Percentiles rank a stretch among this genome's conserved stretches.
phyloP scores from a whole-genome alignment of 2,888 invertebrate species.

The Maniola hyperantus region DNA sequence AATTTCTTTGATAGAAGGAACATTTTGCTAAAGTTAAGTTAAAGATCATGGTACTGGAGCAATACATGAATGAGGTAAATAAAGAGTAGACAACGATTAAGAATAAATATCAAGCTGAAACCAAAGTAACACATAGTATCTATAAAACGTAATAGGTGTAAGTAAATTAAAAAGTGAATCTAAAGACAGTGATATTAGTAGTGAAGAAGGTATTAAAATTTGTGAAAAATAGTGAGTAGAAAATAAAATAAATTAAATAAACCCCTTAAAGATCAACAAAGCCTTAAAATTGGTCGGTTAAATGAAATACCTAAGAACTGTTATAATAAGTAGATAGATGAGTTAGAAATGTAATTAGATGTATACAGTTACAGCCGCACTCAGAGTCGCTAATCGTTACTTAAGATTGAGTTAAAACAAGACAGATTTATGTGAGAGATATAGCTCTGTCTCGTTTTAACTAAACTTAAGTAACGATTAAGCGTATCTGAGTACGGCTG shows the following conservation, averaged over 20 bases:
- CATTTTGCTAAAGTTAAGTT: background rate
- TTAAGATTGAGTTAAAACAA: no score
- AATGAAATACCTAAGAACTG: no score
- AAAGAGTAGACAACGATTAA: background rate
- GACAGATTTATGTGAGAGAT: no score
- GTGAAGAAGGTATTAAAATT: background rate
- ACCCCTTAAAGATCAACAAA: background rate
- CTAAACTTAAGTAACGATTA: no score
- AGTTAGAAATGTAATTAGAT: no score
- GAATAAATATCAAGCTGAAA: constrained; percentile 16
- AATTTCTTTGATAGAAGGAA: background rate
- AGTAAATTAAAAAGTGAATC: background rate
- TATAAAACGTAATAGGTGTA: background rate
- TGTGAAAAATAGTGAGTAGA: background rate
- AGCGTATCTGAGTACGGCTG: no score
- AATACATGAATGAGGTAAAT: background rate
- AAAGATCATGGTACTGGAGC: background rate
- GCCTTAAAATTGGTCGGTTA: background rate
- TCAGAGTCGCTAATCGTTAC: no score
- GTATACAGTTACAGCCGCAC: no score
- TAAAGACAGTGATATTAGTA: background rate
- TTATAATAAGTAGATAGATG: no score
- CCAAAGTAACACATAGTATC: background rate
- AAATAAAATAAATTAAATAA: no score
- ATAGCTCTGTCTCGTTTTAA: no score